Evolutionary conservation across 1,140 invertebrate genomes (phyloP), one percentile per base, ranked within the genome.

Genomic region (Stegodyphus dumicola): DNA sequence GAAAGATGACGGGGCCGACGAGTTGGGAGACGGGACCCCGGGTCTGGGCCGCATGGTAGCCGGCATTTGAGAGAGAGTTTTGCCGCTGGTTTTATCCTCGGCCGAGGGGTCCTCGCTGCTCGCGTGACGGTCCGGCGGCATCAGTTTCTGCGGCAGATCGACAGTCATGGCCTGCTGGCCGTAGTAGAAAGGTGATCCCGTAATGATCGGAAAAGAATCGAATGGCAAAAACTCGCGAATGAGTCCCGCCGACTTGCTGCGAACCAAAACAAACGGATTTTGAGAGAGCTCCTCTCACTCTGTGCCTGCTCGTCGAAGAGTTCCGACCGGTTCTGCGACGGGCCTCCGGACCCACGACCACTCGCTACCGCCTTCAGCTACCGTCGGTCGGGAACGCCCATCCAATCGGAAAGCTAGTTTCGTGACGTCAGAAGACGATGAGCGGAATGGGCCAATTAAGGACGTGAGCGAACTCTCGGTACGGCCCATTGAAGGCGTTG

Each of bases 101-200:
- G 80, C 13, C 49, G 51, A 11, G 10, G 81, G 51, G 53, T 86
- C 84, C 54, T 86, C 84, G 67, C 53, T 74, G 67, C 65, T 71
- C 54, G 76, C 15, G 53, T 78, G 84, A 15, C 84, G 84, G 17
- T 86, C 84, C 54, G 84, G 75, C 51, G 84, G 84, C 84, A 86
- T 86, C 65, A 49, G 76, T 51, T 86, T 86, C 56, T 86, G 84
- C 53, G 53, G 75, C 33, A 86, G 56, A 56, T 86, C 84, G 60
- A 86, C 84, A 54, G 84, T 86, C 84, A 86, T 86, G 84, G 84
- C 84, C 84, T 54, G 84, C 54, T 78, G 84, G 84, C 84, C 84
- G 66, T 48, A 65, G 13, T 65, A 52, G 75, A 78, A 65, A 17
- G 53, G 66, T 48, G 84, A 86, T 70, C 84, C 84, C 84, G 84